Evolutionary conservation across 2,888 invertebrate genomes (phyloP).

Genomic region (Acleris sparsana): DNA sequence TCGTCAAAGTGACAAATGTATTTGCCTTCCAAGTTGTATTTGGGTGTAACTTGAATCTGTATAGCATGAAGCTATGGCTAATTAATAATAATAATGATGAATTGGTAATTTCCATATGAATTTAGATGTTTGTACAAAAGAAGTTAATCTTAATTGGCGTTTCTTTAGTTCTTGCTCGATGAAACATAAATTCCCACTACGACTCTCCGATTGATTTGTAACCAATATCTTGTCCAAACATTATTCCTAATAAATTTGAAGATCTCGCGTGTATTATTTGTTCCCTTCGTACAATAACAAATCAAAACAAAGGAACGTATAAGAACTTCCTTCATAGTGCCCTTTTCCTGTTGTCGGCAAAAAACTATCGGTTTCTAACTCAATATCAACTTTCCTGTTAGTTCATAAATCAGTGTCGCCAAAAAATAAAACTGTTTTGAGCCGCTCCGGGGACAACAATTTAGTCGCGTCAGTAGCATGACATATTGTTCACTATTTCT

Average conservation of each 20-base stretch:
- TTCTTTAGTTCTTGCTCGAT: too few relatives aligned
- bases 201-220: too few relatives aligned
- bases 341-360: slow-evolving; percentile 14
- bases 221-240: too few relatives aligned
- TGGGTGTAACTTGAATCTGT: too few relatives aligned
- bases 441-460: slow-evolving; percentile 1
- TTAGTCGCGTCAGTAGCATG: slow-evolving; percentile 5
- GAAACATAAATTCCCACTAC: too few relatives aligned
- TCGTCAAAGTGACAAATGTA: background rate
- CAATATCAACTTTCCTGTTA: slow-evolving; percentile 25
- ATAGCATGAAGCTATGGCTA: too few relatives aligned
- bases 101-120: too few relatives aligned
- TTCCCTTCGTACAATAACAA: background rate
- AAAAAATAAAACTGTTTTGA: slow-evolving; percentile 13
- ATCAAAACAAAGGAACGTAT: slow-evolving; percentile 13
- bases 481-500: background rate
- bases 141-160: too few relatives aligned
- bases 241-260: background rate
- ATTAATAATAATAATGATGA: too few relatives aligned
- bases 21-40: too few relatives aligned
- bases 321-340: slow-evolving; percentile 4
- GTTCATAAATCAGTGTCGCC: slow-evolving; percentile 24
- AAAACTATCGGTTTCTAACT: slow-evolving; percentile 15
- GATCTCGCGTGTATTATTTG: slow-evolving; percentile 4
- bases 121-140: too few relatives aligned